Percentiles rank a stretch among this genome's conserved stretches.
These are phyloP conservation scores for Pseudomugil tenellus DNA, from an alignment of 2,797 vertebrate genomes.

Conservation along the genomic window DNA sequence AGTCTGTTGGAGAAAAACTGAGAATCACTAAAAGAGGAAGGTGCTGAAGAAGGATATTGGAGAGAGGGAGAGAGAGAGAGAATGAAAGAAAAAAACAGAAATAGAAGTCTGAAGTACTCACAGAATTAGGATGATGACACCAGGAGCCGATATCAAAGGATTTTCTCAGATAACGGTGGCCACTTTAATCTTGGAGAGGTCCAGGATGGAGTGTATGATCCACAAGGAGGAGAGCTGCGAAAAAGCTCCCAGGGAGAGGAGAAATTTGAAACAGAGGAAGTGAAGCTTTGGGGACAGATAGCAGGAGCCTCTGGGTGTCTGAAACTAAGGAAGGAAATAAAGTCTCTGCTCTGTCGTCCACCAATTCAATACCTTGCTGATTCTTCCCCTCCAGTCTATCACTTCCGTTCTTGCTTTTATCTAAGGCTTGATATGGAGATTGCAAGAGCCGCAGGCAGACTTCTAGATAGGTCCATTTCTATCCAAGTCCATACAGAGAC, in stretches of 20 bases:
- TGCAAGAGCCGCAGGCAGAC: conserved; percentile 10
- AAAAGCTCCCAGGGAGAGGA: conserved; percentile 24
- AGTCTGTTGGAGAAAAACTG: neutral
- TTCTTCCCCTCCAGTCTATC: conserved; percentile 10
- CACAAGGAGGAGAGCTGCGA: conserved; percentile 40
- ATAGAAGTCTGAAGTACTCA: conserved; percentile 62
- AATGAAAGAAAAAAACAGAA: neutral
- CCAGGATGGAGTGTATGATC: conserved; percentile 51
- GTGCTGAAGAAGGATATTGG: neutral
- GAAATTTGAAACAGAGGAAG: conserved; percentile 20
- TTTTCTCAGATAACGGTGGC: conserved; percentile 59
- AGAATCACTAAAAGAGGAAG: neutral
- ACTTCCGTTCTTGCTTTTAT: conserved; percentile 32
- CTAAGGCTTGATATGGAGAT: conserved; percentile 33
- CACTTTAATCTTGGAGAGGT: conserved; percentile 54
- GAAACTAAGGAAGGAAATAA: conserved; percentile 22
- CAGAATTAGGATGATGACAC: conserved; percentile 78
- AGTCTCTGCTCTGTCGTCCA: conserved; percentile 38
- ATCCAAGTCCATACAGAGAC: conserved; percentile 7
- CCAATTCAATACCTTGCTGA: conserved; percentile 11
- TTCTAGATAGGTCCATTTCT: neutral
- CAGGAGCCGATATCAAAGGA: conserved; percentile 66
- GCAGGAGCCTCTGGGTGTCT: conserved; percentile 16
- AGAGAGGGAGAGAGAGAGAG: neutral
- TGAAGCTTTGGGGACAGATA: conserved; percentile 27